Conservation (phyloP, 2,113 vertebrate species). For the Periophthalmodon schlosseri region DNA sequence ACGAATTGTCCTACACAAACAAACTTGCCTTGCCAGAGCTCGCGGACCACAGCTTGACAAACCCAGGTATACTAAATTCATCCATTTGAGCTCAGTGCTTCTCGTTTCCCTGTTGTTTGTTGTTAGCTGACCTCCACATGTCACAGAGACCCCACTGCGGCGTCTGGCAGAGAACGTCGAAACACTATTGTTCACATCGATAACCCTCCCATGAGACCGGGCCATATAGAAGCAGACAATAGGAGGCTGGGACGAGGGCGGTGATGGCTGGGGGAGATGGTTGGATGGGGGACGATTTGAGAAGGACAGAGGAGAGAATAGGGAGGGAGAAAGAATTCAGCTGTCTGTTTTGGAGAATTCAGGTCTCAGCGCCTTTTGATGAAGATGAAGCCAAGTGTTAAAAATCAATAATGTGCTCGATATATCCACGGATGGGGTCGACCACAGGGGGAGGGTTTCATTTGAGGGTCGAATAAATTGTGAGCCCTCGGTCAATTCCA, state of each 20-base stretch:
- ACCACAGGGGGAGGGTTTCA: slow-evolving; percentile 44
- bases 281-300: slow-evolving; percentile 13
- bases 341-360: slow-evolving; percentile 49
- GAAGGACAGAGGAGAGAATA: slow-evolving; percentile 3
- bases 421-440: slow-evolving; percentile 60
- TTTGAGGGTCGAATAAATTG: slow-evolving; percentile 46
- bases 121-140: slow-evolving; percentile 45
- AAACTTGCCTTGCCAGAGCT: too few species aligned
- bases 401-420: slow-evolving; percentile 74
- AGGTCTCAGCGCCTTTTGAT: slow-evolving; percentile 63
- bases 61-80: too few species aligned
- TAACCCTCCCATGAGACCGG: slow-evolving; percentile 21
- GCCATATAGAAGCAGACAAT: slow-evolving; percentile 30
- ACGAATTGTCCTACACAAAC: too few species aligned
- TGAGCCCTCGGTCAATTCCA: slow-evolving; percentile 47
- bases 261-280: background rate
- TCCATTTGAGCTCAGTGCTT: background rate
- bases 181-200: slow-evolving; percentile 44
- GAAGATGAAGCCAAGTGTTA: slow-evolving; percentile 74
- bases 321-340: slow-evolving; percentile 1
- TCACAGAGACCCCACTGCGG: slow-evolving; percentile 17
- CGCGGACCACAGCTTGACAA: too few species aligned
- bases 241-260: slow-evolving; percentile 18
- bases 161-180: slow-evolving; percentile 30
- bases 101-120: slow-evolving; percentile 8